Base-by-base conservation (phyloP, 2,113 vertebrate genomes). In the Phyllostomus hastatus region DNA sequence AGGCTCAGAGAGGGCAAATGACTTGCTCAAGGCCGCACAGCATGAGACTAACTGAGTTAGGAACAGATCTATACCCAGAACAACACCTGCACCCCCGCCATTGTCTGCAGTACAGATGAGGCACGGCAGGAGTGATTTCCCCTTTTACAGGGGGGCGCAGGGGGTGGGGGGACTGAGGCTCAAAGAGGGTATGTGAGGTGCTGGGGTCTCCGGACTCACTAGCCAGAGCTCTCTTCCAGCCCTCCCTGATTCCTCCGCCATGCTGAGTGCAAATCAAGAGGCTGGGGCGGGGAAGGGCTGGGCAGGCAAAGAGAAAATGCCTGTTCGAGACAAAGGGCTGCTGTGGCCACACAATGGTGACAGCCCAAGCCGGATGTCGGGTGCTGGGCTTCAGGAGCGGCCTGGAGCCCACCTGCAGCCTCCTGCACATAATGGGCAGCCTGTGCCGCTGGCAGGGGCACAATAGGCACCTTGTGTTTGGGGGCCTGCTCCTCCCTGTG, bases 391-490 rank as follows among this genome's bases (percentile, higher is more conserved):
- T 86, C 38, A 59, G 92, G 89, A 82, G 72, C 82, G 67, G 73
- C 93, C 57, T 11, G 33, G 66, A 64, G 48, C 76, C 95, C 93
- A 83, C 97, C 95, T 93, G 96, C 95, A 76, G 79, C 87, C 57
- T 46, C 86, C 41, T 16, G 1, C 20, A 17, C 61, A 97, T 95
- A 96, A 90, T 87, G 70, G 38, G 54, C 26, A 33, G 82, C 57
- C 89, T 95, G 50, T 97, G 84, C 69, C 75, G 15, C 48, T 3
- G 38, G 90, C 50, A 79, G 16, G 70, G 75, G 24, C 87, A 87
- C 91, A 90, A 78, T 38, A 22, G 82, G 33, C 31, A 11, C 75
- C 57, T 84, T 90, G 93, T 93, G 33, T 72, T 76, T 14, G 19
- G 91, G 50, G 70, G 12, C 35, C 50, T 43, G 41, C 61, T 79